phyloP scores from a whole-genome alignment of 2,797 vertebrate genomes.

The Chrysocyon brachyurus region DNA sequence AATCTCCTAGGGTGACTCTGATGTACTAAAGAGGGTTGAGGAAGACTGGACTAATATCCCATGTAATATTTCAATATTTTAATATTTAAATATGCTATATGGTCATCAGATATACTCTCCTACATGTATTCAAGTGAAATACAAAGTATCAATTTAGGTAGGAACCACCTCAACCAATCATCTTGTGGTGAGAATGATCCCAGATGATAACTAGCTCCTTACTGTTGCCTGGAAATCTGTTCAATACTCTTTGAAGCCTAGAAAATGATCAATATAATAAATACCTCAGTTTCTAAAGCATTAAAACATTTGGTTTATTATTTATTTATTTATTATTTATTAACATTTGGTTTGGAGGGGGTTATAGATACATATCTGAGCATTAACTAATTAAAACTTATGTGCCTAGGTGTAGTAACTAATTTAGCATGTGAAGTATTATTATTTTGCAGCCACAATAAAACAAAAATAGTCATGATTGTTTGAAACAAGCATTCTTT shows the following conservation, averaged over 20 bases:
- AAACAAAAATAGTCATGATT: not conserved
- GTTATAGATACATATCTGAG: not conserved
- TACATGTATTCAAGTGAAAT: slow-evolving; percentile 51
- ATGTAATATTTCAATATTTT: not conserved
- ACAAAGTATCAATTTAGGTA: not conserved
- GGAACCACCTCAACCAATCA: not conserved
- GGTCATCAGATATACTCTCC: slow-evolving; percentile 24
- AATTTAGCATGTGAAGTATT: not conserved
- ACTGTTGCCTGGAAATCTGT: not conserved
- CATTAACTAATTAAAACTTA: slow-evolving; percentile 39
- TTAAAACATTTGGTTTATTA: not conserved
- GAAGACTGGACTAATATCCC: not conserved
- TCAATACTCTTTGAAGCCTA: not conserved
- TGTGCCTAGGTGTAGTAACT: not conserved
- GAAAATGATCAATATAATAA: not conserved
- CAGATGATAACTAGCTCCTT: not conserved
- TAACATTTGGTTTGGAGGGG: not conserved
- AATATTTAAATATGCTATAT: slow-evolving; percentile 3
- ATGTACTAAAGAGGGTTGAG: not conserved
- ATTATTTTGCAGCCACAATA: not conserved
- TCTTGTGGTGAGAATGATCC: not conserved
- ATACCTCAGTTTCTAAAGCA: not conserved
- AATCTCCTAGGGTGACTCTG: not conserved
- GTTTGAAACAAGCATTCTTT: slow-evolving; percentile 41
- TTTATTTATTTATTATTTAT: too few species aligned